Percentiles rank a stretch among this genome's conserved stretches.
Evolutionary conservation across 2,888 invertebrate genomes (phyloP).

Genomic region (Eupsilia transversa): DNA sequence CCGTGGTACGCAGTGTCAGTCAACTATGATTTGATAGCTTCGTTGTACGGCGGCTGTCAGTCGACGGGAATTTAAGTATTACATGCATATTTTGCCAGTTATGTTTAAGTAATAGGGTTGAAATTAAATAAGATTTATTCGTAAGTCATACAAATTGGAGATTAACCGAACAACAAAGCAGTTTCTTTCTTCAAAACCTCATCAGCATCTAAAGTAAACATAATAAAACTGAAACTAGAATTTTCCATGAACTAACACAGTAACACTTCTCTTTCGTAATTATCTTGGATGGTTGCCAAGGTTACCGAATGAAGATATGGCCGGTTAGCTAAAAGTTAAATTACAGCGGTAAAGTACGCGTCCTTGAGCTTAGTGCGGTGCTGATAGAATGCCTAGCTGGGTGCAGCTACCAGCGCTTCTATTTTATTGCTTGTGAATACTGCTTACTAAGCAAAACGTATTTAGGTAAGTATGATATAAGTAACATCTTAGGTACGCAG

Average conservation of each 20-base stretch:
- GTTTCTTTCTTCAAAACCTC: background rate
- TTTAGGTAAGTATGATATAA: background rate
- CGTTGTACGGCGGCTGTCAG: too few species aligned
- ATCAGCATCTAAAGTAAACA: constrained; percentile 9
- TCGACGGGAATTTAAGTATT: too few species aligned
- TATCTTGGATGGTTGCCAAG: constrained; percentile 64
- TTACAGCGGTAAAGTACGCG: constrained; percentile 49
- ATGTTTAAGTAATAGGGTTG: background rate
- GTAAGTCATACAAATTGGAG: background rate
- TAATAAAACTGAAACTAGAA: constrained; percentile 36
- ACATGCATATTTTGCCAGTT: too few species aligned
- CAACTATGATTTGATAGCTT: too few species aligned
- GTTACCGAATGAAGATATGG: constrained; percentile 54
- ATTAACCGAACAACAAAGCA: background rate
- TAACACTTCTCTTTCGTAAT: constrained; percentile 59
- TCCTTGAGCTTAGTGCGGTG: constrained; percentile 20
- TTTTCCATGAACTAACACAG: constrained; percentile 42
- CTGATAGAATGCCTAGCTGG: constrained; percentile 21
- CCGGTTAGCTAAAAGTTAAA: constrained; percentile 59
- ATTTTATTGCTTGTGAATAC: background rate
- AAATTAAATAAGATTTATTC: background rate
- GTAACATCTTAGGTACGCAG: background rate
- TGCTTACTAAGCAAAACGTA: too few species aligned
- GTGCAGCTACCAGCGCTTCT: background rate
- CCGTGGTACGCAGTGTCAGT: too few species aligned